Conservation (phyloP, 2,888 invertebrate species). For the Fragum fragum region DNA sequence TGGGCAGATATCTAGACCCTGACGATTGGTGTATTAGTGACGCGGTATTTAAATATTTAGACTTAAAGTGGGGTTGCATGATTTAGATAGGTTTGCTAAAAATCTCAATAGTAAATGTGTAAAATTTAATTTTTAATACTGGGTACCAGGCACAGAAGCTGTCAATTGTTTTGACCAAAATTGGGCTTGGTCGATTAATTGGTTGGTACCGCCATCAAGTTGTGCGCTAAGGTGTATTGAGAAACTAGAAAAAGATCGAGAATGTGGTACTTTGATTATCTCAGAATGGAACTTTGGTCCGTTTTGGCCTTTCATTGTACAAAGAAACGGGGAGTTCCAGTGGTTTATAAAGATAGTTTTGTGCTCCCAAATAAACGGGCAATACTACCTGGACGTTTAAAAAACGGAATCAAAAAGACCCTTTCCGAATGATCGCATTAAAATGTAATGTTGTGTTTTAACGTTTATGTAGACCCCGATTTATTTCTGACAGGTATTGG, state of each 20-base stretch:
- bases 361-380: background rate
- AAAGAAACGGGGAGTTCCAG: background rate
- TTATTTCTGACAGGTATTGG: slow-evolving; percentile 21
- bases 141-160: slow-evolving; percentile 27
- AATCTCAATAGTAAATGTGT: slow-evolving; percentile 31
- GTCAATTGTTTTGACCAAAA: slow-evolving; percentile 30
- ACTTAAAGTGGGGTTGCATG: slow-evolving; percentile 30
- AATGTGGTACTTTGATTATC: slow-evolving; percentile 33
- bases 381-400: no score
- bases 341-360: background rate
- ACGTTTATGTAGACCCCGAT: background rate
- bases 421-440: background rate
- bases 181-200: slow-evolving; percentile 29
- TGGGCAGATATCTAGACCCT: slow-evolving; percentile 15
- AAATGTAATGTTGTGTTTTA: background rate
- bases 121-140: slow-evolving; percentile 39
- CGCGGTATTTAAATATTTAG: background rate
- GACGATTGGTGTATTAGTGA: slow-evolving; percentile 20
- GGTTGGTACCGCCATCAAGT: slow-evolving; percentile 43
- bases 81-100: slow-evolving; percentile 31
- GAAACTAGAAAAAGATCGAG: slow-evolving; percentile 20
- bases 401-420: background rate
- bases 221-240: slow-evolving; percentile 12
- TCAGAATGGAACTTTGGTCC: slow-evolving; percentile 39
- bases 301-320: slow-evolving; percentile 33